Evolutionary conservation across 2,797 vertebrate species (phyloP).

Genomic region (Acanthopagrus latus): DNA sequence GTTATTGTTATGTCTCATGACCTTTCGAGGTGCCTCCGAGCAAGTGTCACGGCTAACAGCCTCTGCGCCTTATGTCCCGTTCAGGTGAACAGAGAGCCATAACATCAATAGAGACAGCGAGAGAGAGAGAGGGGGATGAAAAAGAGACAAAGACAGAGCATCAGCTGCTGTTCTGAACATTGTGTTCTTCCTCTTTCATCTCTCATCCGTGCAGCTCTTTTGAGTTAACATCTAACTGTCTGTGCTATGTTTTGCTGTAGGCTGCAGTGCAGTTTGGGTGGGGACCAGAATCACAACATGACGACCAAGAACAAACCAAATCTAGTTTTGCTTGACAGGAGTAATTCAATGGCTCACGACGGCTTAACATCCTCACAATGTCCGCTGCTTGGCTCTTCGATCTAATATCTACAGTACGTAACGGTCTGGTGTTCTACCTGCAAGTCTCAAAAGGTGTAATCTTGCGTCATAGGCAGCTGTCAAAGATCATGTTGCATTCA

Average conservation of each 20-base stretch:
- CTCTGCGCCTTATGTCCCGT: conserved; percentile 33
- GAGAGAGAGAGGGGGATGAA: neutral
- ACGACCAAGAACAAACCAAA: conserved; percentile 1
- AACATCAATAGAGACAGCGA: conserved; percentile 24
- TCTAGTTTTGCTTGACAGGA: conserved; percentile 13
- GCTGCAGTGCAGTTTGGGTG: neutral
- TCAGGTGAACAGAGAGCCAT: conserved; percentile 49
- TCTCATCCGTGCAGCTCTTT: conserved; percentile 7
- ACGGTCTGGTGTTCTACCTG: neutral
- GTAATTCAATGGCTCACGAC: neutral
- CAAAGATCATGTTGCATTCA: neutral
- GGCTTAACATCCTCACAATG: neutral
- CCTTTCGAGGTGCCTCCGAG: conserved; percentile 72
- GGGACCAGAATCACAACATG: conserved; percentile 13
- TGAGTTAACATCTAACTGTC: conserved; percentile 12
- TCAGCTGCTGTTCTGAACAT: conserved; percentile 46
- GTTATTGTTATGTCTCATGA: conserved; percentile 66
- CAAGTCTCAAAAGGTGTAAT: neutral
- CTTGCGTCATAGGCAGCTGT: neutral
- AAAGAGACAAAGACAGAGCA: conserved; percentile 14
- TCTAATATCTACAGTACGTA: neutral
- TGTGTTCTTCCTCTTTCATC: conserved; percentile 38
- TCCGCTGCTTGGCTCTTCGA: neutral
- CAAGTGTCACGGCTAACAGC: conserved; percentile 62
- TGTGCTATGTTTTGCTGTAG: neutral